Evolutionary conservation across 2,888 invertebrate genomes (phyloP), one percentile per base, ranked within the genome.

Genomic region (Oligia strigilis): DNA sequence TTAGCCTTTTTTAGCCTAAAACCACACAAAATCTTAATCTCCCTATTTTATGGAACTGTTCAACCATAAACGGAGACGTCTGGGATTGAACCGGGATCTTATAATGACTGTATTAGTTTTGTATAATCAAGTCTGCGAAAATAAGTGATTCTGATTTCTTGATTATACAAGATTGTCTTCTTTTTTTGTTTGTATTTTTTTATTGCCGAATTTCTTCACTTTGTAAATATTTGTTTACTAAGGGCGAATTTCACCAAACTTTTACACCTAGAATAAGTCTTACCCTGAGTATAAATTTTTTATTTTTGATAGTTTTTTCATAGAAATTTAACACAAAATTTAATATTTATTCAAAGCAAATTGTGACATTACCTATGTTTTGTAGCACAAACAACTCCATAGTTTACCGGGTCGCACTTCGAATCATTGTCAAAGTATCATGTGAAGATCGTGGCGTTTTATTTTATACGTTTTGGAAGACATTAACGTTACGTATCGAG

Each of bases 401-500:
- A 77, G 75, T 58, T 72, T 64, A 49, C 70, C 29, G 0, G 9
- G 62, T 64, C 64, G 62, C 85, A 75, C 69, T 71, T 78, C 82
- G 72, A 67, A 70, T 80, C 76, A 83, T 84, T 85, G 86, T 84
- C 86, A 78, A 81, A 83, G 81, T 82, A 79, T 82, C 85, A 85
- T 84, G 81, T 85, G 75, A 77, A 78, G 78, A 64, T 62, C 80
- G 73, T 79, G 66, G 77, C 75, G 66, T 78, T 88, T 86, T 82
- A 86, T 85, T 85, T 87, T 88, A 84, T 87, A 78, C 87, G 87
- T 84, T 86, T 88, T 83, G 76, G 66, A 82, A 79, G 85, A 76
- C 87, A 89, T 89, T 88, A 87, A 85, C 74, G 77, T 79, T 70
- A 80, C 74, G 87, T 88, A 90, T 91, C 88, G 76, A 74, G 86